These are phyloP conservation scores for Lagopus leucura DNA, from an alignment of 2,113 vertebrate genomes.

Conservation along the genomic window DNA sequence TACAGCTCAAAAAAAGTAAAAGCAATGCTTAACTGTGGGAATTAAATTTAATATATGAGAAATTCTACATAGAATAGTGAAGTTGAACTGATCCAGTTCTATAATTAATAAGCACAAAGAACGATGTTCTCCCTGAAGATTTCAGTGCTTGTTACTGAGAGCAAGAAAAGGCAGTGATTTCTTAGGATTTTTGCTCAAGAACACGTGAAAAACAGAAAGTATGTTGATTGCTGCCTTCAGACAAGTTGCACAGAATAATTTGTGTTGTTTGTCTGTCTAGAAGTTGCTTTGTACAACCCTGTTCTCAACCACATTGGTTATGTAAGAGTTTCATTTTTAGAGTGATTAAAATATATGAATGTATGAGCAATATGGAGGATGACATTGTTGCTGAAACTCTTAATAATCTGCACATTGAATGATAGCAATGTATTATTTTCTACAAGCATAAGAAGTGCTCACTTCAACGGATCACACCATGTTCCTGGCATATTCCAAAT, in stretches of 20 bases:
- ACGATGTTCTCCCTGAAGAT: neutral
- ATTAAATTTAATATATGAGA: neutral
- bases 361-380: neutral
- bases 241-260: neutral
- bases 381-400: neutral
- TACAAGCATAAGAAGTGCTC: neutral
- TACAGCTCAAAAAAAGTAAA: neutral
- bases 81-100: neutral
- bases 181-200: neutral
- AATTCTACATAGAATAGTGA: neutral
- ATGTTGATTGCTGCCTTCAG: neutral
- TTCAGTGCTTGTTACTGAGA: neutral
- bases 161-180: neutral
- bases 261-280: neutral
- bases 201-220: neutral
- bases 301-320: neutral
- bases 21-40: neutral
- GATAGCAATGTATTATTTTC: neutral
- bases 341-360: neutral
- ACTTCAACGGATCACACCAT: neutral
- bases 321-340: neutral
- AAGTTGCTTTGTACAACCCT: neutral
- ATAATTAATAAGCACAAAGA: neutral
- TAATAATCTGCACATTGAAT: neutral
- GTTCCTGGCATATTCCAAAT: neutral